A percentile compares a stretch with the other conserved stretches of the same genome.
phyloP scores from a whole-genome alignment of 2,113 vertebrate genomes.

The Ifrita kowaldi region DNA sequence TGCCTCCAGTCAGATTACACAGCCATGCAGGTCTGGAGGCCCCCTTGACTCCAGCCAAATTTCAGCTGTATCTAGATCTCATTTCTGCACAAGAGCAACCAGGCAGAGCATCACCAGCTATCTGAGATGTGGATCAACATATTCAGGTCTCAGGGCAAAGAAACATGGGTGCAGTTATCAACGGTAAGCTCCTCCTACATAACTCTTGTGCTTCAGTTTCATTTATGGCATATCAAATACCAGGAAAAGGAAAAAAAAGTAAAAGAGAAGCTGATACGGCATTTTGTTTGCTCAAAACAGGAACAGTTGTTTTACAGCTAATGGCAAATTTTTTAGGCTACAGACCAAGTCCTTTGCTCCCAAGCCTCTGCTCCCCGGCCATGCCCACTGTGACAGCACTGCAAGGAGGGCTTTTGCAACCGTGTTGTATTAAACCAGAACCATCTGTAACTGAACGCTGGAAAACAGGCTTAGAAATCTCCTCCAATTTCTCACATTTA shows the following conservation, averaged over 20 bases:
- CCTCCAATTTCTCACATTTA: background rate
- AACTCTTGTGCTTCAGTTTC: background rate
- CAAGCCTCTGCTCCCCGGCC: background rate
- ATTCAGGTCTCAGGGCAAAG: background rate
- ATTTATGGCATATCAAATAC: background rate
- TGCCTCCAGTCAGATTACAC: background rate
- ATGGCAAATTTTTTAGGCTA: background rate
- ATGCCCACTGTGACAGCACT: rapidly evolving
- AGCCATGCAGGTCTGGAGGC: background rate
- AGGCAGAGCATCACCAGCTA: background rate
- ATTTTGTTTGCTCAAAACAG: background rate
- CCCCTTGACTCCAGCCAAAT: background rate
- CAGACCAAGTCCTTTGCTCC: background rate
- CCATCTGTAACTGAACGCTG: background rate
- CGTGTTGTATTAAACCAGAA: background rate
- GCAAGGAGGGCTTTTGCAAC: background rate
- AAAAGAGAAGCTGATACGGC: background rate
- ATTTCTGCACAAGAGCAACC: background rate
- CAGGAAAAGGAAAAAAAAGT: background rate
- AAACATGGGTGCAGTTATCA: background rate
- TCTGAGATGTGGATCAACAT: background rate
- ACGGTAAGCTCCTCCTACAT: background rate
- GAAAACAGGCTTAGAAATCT: background rate
- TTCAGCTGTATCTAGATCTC: background rate
- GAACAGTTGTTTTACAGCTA: background rate